Evolutionary conservation across 2,113 vertebrate species (phyloP), one percentile per base, ranked within the genome.

Genomic region (Anhinga anhinga): DNA sequence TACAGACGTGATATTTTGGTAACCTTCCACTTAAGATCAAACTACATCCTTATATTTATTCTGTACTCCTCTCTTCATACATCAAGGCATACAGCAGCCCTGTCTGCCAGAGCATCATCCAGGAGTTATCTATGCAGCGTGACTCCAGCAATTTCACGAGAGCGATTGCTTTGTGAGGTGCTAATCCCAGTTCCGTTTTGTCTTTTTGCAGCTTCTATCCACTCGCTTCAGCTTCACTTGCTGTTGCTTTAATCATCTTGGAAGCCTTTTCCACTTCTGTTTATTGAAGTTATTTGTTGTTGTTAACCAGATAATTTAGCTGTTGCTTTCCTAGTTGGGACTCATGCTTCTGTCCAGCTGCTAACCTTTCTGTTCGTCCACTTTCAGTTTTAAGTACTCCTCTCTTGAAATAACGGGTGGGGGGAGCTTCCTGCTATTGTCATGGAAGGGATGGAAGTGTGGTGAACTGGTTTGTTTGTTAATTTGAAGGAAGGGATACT

Each of bases 381-480:
- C 29, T 74, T 86, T 11, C 1, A 1, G 15, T 58, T 83, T 53
- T 78, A 71, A 81, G 25, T 69, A 65, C 65, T 86, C 26, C 3
- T 85, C 3, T 47, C 22, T n/a, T 63, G 52, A 47, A 86, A 86
- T 86, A 71, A 42, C 9, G n/a, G 22, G 55, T 26, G 63, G 13
- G 38, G 38, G 38, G 18, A 50, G 63, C 66, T 95, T 95, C 89
- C 89, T 86, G 66, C 69, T 81, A 94, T 93, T 96, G 82, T 81
- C 20, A 18, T 4, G 30, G 59, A 27, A 81, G 55, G 44, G 42
- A 66, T 90, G 63, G 55, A 86, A 90, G 9, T 47, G 49, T 53
- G 47, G 30, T 55, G 40, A 25, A 63, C 29, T 83, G 23, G n/a
- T 82, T 91, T 22, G 69, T 93, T 91, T 93, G 71, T 90, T 76